Evolutionary conservation across 2,888 invertebrate species (phyloP).

Genomic region (Xylophagus ater): DNA sequence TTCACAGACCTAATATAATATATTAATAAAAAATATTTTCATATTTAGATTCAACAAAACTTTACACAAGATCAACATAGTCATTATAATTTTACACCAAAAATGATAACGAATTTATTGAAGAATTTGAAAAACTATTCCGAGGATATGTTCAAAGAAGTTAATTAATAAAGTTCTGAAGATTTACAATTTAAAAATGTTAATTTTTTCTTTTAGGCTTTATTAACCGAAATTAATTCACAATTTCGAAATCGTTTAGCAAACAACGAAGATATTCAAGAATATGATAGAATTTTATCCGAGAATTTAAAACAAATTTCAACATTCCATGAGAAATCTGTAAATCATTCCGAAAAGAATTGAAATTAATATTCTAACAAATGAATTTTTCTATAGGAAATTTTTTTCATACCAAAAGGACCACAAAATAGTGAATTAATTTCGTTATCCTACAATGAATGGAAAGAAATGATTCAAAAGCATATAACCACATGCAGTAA

Average conservation of each 20-base stretch:
- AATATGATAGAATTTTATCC: slow-evolving; percentile 55
- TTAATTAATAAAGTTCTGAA: slow-evolving; percentile 17
- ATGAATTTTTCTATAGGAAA: slow-evolving; percentile 26
- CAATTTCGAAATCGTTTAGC: slow-evolving; percentile 67
- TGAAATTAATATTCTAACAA: not conserved
- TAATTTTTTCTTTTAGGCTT: slow-evolving; percentile 42
- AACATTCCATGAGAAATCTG: too few relatives aligned
- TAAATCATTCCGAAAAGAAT: not conserved
- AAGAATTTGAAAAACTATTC: slow-evolving; percentile 31
- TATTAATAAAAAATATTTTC: too few relatives aligned
- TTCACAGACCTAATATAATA: too few relatives aligned
- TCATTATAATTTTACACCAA: slow-evolving; percentile 39
- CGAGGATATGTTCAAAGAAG: slow-evolving; percentile 32
- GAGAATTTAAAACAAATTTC: too few relatives aligned
- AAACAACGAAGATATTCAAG: slow-evolving; percentile 50
- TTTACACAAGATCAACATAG: slow-evolving; percentile 24
- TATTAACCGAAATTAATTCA: slow-evolving; percentile 61
- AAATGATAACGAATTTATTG: slow-evolving; percentile 34
- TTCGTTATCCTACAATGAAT: slow-evolving; percentile 45
- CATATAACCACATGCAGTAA: slow-evolving; percentile 55
- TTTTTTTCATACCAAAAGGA: slow-evolving; percentile 31
- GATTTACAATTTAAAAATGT: slow-evolving; percentile 1
- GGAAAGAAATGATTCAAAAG: slow-evolving; percentile 50
- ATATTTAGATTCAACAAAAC: slow-evolving; percentile 27
- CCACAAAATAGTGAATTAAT: slow-evolving; percentile 27